These are phyloP conservation scores for Forficula auricularia DNA, from an alignment of 1,140 invertebrate species.

Conservation along the genomic window DNA sequence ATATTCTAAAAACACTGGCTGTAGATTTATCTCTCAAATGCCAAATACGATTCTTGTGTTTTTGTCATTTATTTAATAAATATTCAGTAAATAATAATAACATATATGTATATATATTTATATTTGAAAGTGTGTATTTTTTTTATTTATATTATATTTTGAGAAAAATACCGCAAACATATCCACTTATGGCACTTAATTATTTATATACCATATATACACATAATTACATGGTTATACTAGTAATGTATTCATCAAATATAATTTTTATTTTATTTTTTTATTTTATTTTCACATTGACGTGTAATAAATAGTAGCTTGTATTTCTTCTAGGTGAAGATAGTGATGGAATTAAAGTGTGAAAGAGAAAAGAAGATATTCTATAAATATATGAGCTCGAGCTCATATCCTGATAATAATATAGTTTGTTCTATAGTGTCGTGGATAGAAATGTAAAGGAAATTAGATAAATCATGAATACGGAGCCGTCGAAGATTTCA, in stretches of 20 bases:
- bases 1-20: not conserved
- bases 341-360: not conserved
- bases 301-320: not conserved
- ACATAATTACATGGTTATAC: slow-evolving; percentile 13
- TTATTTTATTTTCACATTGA: slow-evolving; percentile 1
- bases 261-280: no score
- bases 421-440: no score
- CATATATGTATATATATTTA: no score
- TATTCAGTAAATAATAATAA: no score
- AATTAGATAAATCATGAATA: no score
- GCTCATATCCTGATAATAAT: not conserved
- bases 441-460: no score
- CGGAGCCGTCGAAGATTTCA: no score
- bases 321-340: not conserved
- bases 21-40: slow-evolving; percentile 3
- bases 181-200: slow-evolving; percentile 14
- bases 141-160: no score
- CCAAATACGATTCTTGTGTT: not conserved
- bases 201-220: slow-evolving; percentile 15
- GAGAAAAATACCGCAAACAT: slow-evolving; percentile 11
- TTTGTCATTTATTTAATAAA: not conserved
- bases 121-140: no score
- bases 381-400: slow-evolving; percentile 1
- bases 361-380: not conserved
- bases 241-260: slow-evolving; percentile 6